Evolutionary conservation across 2,888 invertebrate species (phyloP).

Genomic region (Autographa pulchrina): DNA sequence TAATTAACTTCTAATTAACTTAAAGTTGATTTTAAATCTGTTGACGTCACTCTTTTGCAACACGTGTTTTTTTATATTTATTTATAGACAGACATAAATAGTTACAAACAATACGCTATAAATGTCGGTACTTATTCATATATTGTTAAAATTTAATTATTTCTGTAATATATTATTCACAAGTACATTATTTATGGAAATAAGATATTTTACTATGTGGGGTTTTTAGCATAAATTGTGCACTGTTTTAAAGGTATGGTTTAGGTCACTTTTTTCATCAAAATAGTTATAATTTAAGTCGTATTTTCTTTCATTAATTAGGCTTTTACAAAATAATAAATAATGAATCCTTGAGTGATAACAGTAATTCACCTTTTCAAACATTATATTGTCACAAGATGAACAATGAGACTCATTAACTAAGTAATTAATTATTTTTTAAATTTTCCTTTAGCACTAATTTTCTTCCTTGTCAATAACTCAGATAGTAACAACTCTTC

Average conservation of each 20-base stretch:
- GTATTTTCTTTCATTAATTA: background rate
- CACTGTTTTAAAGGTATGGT: background rate
- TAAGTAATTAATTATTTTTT: background rate
- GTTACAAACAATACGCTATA: too few relatives aligned
- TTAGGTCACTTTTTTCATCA: background rate
- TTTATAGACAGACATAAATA: too few relatives aligned
- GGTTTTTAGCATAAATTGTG: too few relatives aligned
- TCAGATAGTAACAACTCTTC: background rate
- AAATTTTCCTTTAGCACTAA: background rate
- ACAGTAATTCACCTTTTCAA: background rate
- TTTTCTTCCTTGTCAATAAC: background rate
- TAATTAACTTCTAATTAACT: too few relatives aligned
- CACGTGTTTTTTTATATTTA: too few relatives aligned
- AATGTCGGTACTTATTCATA: too few relatives aligned
- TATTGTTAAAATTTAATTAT: too few relatives aligned
- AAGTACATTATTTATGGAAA: too few relatives aligned
- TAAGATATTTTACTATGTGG: too few relatives aligned
- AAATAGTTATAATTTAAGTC: background rate
- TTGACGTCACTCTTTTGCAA: background rate
- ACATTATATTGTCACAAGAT: background rate
- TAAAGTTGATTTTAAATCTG: background rate
- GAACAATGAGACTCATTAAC: background rate
- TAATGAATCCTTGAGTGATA: background rate
- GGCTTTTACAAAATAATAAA: background rate
- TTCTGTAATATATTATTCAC: too few relatives aligned